Base-by-base conservation (phyloP, 2,113 vertebrate species). In the Campylomormyrus tamandua region DNA sequence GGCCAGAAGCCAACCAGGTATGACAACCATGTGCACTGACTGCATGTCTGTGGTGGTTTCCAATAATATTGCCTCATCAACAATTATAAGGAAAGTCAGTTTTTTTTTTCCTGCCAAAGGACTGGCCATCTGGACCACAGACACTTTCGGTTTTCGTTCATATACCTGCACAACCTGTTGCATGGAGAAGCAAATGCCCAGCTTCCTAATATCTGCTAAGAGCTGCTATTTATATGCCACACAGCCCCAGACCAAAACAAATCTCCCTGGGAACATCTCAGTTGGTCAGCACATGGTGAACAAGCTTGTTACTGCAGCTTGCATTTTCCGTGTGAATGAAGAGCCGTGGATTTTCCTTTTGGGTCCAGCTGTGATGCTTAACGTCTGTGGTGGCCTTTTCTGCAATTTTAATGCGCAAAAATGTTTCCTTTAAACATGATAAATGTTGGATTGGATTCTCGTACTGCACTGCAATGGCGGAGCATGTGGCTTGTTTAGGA, bases 171-270 rank as follows among this genome's bases (percentile, higher is more conserved):
- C 53, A 27, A 35, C 27, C 84, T 86, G 27, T 39, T 77, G 56
- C 39, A n/a, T 39, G 48, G 24, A 31, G 9, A 53, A 24, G 85
- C 48, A 35, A n/a, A 70, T 21, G 5, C 45, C 42, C 45, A 0
- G 46, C 46, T 42, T 86, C 39, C 70, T 74, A 87, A 90, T 85
- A 77, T 83, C 13, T 87, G 53, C 53, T 87, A 49, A 86, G 53
- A 77, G 53, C 24, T 24, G 56, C 45, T 90, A 70, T 90, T 87
- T 86, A 46, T 90, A 90, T 24, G 27, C 5, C 46, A 11, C 46
- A 11, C 77, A 83, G n/a, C 24, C 89, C 39, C 42, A 46, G 10
- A 85, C 83, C 58, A 70, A 50, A 74, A 35, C 58, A 52, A 74
- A 87, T 77, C 31, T 27, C 85, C 31, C 62, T 53, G 89, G 27